Conservation (phyloP, 2,113 vertebrate species). For the Scartelaos histophorus region DNA sequence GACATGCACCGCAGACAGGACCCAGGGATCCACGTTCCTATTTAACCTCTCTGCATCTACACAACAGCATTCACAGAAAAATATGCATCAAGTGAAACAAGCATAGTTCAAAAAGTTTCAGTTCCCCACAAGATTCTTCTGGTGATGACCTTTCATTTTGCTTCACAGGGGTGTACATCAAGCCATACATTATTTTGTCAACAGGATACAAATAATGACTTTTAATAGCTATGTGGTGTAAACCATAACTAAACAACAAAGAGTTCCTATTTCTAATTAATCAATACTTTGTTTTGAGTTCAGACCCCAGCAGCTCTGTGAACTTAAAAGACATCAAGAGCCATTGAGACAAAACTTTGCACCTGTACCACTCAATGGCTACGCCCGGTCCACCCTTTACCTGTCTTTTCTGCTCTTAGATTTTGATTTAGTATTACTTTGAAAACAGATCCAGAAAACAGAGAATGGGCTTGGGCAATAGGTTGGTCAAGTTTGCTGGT, state of each 20-base stretch:
- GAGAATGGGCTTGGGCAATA: conserved; percentile 35
- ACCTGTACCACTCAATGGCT: background rate
- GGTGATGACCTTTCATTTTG: background rate
- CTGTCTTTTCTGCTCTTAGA: background rate
- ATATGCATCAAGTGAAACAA: conserved; percentile 1
- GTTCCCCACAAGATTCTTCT: conserved; percentile 1
- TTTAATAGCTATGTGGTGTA: background rate
- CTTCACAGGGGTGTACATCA: too few species aligned
- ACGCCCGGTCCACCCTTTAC: background rate
- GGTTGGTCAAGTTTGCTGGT: conserved; percentile 51
- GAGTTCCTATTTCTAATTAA: too few species aligned
- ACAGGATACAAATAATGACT: background rate
- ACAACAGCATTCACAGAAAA: conserved; percentile 7
- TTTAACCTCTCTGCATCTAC: conserved; percentile 27
- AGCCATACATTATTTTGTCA: background rate
- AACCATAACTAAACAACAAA: too few species aligned
- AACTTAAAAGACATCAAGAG: background rate
- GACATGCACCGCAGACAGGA: conserved; percentile 20
- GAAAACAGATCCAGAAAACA: conserved; percentile 18
- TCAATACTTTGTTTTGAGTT: background rate
- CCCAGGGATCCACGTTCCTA: conserved; percentile 21
- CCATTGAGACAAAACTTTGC: background rate
- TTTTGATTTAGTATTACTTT: conserved; percentile 4
- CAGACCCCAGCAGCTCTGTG: background rate
- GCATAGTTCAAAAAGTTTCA: conserved; percentile 2